Evolutionary conservation across 2,888 invertebrate species (phyloP).

Genomic region (Onchidella celtica): DNA sequence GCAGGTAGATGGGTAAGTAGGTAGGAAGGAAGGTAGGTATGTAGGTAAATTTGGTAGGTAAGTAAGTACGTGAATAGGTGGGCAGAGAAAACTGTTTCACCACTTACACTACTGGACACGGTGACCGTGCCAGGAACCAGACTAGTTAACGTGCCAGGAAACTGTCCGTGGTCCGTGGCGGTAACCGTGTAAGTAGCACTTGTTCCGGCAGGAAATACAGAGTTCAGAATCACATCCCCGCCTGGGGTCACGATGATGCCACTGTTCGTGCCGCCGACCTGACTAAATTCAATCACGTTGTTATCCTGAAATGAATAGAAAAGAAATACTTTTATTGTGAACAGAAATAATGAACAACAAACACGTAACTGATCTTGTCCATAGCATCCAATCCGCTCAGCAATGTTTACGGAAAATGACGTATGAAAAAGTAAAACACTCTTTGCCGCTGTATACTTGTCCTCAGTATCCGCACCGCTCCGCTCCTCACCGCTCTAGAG

Average conservation of each 20-base stretch:
- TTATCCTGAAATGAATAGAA: slow-evolving; percentile 23
- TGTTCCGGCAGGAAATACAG: slow-evolving; percentile 18
- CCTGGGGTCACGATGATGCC: slow-evolving; percentile 29
- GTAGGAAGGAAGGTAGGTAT: too few species aligned
- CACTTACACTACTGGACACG: slow-evolving; percentile 36
- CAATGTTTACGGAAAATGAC: too few species aligned
- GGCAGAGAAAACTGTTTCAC: too few species aligned
- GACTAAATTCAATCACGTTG: slow-evolving; percentile 32
- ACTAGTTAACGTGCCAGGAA: slow-evolving; percentile 40
- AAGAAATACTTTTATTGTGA: neutral
- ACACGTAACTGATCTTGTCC: too few species aligned
- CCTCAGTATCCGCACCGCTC: too few species aligned
- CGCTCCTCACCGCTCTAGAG: too few species aligned
- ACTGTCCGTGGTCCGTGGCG: slow-evolving; percentile 43
- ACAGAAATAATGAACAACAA: neutral
- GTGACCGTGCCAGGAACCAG: slow-evolving; percentile 42
- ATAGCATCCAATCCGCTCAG: too few species aligned
- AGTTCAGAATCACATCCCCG: slow-evolving; percentile 48
- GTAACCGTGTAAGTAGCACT: slow-evolving; percentile 37
- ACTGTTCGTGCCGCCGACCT: neutral
- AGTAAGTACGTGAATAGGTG: too few species aligned
- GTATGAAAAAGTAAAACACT: too few species aligned
- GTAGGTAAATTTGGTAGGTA: too few species aligned
- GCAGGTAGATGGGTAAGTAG: too few species aligned
- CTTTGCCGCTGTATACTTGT: too few species aligned